Evolutionary conservation across 2,113 vertebrate genomes (phyloP).

Genomic region (Coregonus clupeaformis): DNA sequence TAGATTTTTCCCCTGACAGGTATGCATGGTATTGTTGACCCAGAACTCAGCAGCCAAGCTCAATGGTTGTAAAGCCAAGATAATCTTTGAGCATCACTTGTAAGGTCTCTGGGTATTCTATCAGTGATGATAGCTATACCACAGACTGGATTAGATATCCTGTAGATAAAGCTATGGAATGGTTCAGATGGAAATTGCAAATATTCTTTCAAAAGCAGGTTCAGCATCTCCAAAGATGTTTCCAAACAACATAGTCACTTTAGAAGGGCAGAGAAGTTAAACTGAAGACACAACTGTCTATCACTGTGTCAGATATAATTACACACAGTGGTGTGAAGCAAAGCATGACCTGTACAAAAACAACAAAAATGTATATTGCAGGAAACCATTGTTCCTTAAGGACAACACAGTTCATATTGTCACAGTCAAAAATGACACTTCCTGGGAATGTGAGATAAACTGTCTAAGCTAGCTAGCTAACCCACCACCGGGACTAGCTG

Average conservation of each 20-base stretch:
- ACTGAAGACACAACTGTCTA: constrained; percentile 24
- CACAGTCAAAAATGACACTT: no score
- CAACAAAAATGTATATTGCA: not conserved
- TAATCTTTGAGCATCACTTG: no score
- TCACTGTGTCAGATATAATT: constrained; percentile 20
- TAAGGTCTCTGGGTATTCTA: no score
- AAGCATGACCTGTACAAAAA: not conserved
- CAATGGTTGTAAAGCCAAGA: no score
- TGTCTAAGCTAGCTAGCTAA: no score
- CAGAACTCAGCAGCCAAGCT: not conserved
- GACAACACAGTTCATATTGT: no score
- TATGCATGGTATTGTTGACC: not conserved
- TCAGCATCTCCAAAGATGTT: constrained; percentile 11
- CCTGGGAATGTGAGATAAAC: no score
- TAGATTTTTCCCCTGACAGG: no score
- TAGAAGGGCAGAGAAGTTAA: not conserved
- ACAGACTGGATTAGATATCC: constrained; percentile 17
- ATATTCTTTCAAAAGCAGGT: constrained; percentile 12
- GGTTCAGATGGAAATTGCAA: constrained; percentile 3
- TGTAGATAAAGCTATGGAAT: constrained; percentile 14
- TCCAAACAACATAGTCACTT: not conserved
- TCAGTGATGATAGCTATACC: not conserved
- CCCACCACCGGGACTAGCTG: no score
- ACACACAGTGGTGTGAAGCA: constrained; percentile 9
- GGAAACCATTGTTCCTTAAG: no score